phyloP scores from a whole-genome alignment of 2,797 vertebrate genomes.

The Melanotaenia nigrans region DNA sequence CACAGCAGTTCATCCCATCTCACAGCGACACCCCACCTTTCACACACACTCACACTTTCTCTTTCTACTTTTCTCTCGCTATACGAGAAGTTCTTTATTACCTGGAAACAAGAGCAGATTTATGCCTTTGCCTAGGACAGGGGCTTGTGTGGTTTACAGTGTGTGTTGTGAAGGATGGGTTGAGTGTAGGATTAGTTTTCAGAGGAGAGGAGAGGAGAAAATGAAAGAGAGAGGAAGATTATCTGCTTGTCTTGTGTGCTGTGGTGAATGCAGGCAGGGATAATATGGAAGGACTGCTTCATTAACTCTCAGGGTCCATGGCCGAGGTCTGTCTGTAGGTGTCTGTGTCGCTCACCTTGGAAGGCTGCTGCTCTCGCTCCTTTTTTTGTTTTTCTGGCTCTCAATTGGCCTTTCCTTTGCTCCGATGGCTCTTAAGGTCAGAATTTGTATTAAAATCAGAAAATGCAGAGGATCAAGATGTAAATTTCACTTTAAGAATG shows the following conservation, averaged over 20 bases:
- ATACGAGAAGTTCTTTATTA: conserved; percentile 72
- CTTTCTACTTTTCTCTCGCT: conserved; percentile 39
- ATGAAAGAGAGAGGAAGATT: conserved; percentile 22
- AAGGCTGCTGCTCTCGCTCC: conserved; percentile 47
- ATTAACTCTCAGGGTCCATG: conserved; percentile 73
- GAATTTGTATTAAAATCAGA: conserved; percentile 31
- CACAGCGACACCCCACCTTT: conserved; percentile 2
- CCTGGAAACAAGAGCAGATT: conserved; percentile 72
- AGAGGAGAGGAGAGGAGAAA: conserved; percentile 21
- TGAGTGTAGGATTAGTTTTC: conserved; percentile 57
- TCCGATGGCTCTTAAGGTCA: conserved; percentile 2
- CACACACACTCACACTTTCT: not conserved
- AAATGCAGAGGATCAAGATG: conserved; percentile 7
- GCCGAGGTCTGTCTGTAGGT: conserved; percentile 50
- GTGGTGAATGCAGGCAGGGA: conserved; percentile 55
- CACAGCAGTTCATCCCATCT: conserved; percentile 38
- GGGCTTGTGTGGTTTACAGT: conserved; percentile 64
- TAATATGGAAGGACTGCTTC: conserved; percentile 65
- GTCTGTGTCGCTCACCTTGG: conserved; percentile 63
- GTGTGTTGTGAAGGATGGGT: conserved; percentile 63
- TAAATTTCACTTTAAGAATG: conserved; percentile 34
- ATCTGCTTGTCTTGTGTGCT: conserved; percentile 53
- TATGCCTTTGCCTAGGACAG: conserved; percentile 61
- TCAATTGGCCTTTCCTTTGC: conserved; percentile 17
- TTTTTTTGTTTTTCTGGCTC: conserved; percentile 19